Evolutionary conservation across 1,140 invertebrate species (phyloP), one percentile per base, ranked within the genome.

Genomic region (Eriosoma lanigerum): DNA sequence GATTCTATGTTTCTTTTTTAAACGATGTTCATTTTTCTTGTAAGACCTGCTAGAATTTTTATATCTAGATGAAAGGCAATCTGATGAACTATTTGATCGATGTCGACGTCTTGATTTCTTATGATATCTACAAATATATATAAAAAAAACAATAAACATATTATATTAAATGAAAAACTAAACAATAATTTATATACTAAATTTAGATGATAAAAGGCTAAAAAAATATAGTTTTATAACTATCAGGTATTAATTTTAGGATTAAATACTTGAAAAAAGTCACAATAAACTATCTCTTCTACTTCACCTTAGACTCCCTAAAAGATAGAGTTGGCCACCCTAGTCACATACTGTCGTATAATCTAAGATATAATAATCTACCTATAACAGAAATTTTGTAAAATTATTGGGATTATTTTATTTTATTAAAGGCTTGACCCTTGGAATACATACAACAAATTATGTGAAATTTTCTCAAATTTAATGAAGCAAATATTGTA

Each of bases 51-150:
- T 75, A 15, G 32, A 60, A 76, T 46, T 21, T 29, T 60, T 76
- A 8, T 76, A 32, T 46, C 73, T 58, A 44, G 73, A 76, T 13
- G 72, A 21, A 17, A 21, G n/a, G 56, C 21, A 24, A 26, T 76
- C 73, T 17, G 73, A 60, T 46, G 73, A 60, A 60, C 54, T 76
- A 19, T 76, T 56, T 15, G 54, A 76, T 26, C 54, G 29, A 4
- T 56, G 26, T 54, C 10, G 44, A 58, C 6, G 54, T 17, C 46
- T 76, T 21, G 73, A 76, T 76, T 76, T 76, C 9, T 46, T 76
- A 44, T 60, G 21, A 19, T 24, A 9, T 19, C 50, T 75, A 38
- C 8, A 21, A 32, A n/a, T n/a, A 17, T 73, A 3, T 15, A 44
- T 21, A 21, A 66, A 66, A 19, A 62, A 26, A 19, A 62, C 8